These are phyloP conservation scores for Lutjanus campechanus DNA, from an alignment of 2,797 vertebrate species.

Conservation along the genomic window DNA sequence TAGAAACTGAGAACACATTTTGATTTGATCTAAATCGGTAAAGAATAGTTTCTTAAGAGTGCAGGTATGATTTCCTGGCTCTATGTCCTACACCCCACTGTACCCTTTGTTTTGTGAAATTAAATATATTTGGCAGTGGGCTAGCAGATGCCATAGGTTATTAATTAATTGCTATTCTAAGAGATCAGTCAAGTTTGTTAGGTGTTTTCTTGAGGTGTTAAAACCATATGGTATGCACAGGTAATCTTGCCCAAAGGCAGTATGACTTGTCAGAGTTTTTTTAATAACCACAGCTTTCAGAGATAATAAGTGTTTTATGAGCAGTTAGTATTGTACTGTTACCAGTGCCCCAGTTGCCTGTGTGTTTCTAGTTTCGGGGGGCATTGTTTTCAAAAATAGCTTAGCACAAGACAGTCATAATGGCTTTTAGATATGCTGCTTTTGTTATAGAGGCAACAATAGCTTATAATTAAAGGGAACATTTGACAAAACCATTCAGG, in stretches of 20 bases:
- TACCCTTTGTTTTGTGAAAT: conserved; percentile 25
- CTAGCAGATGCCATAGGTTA: conserved; percentile 17
- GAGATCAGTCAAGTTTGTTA: conserved; percentile 26
- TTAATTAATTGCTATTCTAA: conserved; percentile 13
- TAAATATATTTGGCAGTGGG: not conserved
- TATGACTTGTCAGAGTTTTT: not conserved
- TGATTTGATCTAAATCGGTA: conserved; percentile 10
- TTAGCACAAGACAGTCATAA: not conserved
- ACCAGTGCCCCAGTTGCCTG: not conserved
- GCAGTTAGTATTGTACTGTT: conserved; percentile 1
- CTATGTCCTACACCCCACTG: not conserved
- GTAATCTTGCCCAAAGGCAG: not conserved
- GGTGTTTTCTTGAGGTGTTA: not conserved
- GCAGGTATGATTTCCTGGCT: conserved; percentile 14
- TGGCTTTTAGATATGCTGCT: conserved; percentile 5
- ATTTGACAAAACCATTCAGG: not conserved
- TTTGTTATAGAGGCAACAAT: not conserved
- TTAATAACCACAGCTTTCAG: not conserved
- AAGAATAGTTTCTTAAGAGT: not conserved
- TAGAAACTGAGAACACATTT: not conserved
- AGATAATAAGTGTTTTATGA: not conserved
- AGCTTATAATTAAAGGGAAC: not conserved
- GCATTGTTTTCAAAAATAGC: not conserved
- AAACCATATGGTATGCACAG: not conserved
- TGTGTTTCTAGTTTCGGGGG: not conserved